phyloP scores from a whole-genome alignment of 2,113 vertebrate genomes.

The Onychostoma macrolepis region DNA sequence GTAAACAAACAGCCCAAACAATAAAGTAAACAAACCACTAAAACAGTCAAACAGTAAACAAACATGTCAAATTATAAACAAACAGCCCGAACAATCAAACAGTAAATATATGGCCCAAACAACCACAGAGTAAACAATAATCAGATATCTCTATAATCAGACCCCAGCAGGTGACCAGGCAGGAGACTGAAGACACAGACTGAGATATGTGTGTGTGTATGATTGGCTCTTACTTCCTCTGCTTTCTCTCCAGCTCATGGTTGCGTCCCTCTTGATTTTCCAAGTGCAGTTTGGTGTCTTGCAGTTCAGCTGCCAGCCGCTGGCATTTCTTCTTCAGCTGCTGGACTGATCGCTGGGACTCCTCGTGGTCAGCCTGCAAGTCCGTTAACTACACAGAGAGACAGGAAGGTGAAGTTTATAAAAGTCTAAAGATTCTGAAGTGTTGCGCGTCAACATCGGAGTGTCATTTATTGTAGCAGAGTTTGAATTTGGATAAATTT shows the following conservation, averaged over 20 bases:
- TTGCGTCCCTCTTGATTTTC: slow-evolving; percentile 95
- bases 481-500: neutral
- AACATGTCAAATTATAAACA: neutral
- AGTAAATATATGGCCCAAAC: neutral
- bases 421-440: neutral
- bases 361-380: slow-evolving; percentile 91
- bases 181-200: neutral
- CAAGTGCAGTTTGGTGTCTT: slow-evolving; percentile 96
- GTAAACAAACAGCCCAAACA: neutral
- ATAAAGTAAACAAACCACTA: neutral
- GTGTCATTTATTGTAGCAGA: neutral
- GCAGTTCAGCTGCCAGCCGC: slow-evolving; percentile 88
- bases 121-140: slow-evolving; percentile 1
- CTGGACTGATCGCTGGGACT: slow-evolving; percentile 89
- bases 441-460: neutral
- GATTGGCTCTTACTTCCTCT: slow-evolving; percentile 84
- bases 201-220: neutral
- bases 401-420: neutral
- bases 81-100: neutral
- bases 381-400: slow-evolving; percentile 80
- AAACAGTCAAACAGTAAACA: neutral
- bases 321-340: slow-evolving; percentile 97
- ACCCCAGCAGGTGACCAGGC: neutral
- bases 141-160: neutral
- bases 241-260: slow-evolving; percentile 98